Evolutionary conservation across 1,140 invertebrate genomes (phyloP), one percentile per base, ranked within the genome.

Genomic region (Neocloeon triangulifer): DNA sequence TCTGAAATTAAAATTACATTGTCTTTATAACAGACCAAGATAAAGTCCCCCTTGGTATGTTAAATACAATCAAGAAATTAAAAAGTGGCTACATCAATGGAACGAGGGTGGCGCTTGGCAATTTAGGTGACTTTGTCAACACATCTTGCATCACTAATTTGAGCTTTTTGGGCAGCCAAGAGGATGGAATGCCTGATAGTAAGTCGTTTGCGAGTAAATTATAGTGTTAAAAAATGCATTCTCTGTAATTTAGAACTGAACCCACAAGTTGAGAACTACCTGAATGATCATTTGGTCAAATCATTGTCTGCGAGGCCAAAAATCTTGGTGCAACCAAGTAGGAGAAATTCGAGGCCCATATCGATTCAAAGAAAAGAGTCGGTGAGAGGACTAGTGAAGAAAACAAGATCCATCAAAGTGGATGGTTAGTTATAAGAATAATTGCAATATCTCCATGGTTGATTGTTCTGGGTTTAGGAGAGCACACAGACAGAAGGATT

Each of bases 81-180:
- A 92, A 94, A 53, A 95, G 88, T 41, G 94, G 94, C 16, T 98
- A 98, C 48, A 92, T 97, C 25, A 94, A 94, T 52, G 94, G 91
- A 17, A 95, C 92, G 21, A 55, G 66, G 49, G 88, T 95, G 0
- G 85, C 85, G 34, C 53, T 96, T 14, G 89, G 89, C 22, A 73
- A 75, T 52, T 53, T 96, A 8, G 73, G 73, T 36, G 88, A 95
- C 40, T 97, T 96, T 51, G 52, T 94, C 9, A 92, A 71, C 38
- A 97, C 91, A 0, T 95, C 89, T 3, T 94, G 88, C 43, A 79
- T 96, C 14, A 92, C 86, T 0, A 91, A 91, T 55, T 58, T 97
- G 19, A 92, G 80, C 52, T 96, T 97, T 48, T 53, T 95, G 28
- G 79, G 81, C 18, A 86, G 79, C 51, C 73, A 82, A 25, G 85